Base-by-base conservation (phyloP, 2,888 invertebrate species). In the Archips crataeganus region DNA sequence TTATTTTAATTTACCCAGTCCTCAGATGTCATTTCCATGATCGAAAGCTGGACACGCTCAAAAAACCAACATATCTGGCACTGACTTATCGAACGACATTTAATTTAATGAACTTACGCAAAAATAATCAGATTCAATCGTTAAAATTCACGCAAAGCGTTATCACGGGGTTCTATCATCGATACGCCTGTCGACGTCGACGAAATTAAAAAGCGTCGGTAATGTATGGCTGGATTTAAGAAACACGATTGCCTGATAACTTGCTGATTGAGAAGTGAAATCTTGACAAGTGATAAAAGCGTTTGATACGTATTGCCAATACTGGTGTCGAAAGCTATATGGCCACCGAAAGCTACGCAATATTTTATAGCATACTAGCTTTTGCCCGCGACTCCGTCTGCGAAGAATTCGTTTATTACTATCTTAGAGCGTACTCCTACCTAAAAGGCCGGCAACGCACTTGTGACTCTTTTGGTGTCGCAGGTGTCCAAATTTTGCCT, bases 131-230 rank as follows among this genome's bases (percentile, higher is more conserved):
- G 65, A 51, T 65, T 51, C 47, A 49, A 65, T 65, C 65, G 49
- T 65, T 65, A 65, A 65, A 65, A 65, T 65, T 65, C 65, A 65
- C 65, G 65, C 65, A 65, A 47, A 15, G n/a, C 36, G n/a, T 51
- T 65, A 65, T 65, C 70, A 75, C 75, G 75, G 71, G 81, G 75
- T 75, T 87, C 85, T 84, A 88, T 89, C 87, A 84, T 81, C 75
- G 79, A 81, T 81, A 86, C 65, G 71, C 75, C 78, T 84, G 87
- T 85, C 87, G 85, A 82, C 83, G 82, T 70, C 9, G 23, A n/a
- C 2, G 51, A 51, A 65, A 65, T 77, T 79, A 78, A 82, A 81
- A 76, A 77, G 80, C 76, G 74, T 75, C 75, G 74, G 74, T 75
- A 76, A 77, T 75, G 80, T 76, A 64, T 49, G 49, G 64, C 11